These are phyloP conservation scores for Clostera curtula DNA, from an alignment of 2,888 invertebrate genomes.

Conservation along the genomic window DNA sequence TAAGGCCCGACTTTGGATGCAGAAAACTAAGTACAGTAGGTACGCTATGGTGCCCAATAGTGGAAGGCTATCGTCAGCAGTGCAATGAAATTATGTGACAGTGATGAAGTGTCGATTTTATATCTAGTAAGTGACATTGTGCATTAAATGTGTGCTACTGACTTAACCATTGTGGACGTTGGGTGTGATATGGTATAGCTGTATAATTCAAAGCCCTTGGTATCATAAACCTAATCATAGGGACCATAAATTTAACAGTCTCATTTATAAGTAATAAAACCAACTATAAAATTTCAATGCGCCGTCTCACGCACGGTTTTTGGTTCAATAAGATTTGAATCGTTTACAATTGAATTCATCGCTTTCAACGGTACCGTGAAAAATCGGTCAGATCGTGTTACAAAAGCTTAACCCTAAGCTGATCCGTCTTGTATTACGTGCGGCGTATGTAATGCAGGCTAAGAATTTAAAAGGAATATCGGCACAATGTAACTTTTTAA, in stretches of 20 bases:
- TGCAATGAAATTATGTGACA: no score
- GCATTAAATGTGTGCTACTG: no score
- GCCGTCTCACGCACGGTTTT: slow-evolving; percentile 54
- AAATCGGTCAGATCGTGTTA: slow-evolving; percentile 61
- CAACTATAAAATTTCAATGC: slow-evolving; percentile 63
- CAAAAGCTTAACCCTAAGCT: slow-evolving; percentile 34
- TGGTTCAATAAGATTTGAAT: slow-evolving; percentile 58
- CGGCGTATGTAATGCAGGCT: no score
- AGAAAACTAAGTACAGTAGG: no score
- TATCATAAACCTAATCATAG: slow-evolving; percentile 61
- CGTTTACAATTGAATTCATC: slow-evolving; percentile 60
- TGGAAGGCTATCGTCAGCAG: no score
- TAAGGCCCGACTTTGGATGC: no score
- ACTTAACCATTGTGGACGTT: slow-evolving; percentile 29
- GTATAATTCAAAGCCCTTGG: slow-evolving; percentile 38
- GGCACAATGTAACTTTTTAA: no score
- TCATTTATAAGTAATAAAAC: slow-evolving; percentile 68
- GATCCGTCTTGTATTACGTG: no score
- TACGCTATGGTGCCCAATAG: no score
- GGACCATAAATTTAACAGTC: slow-evolving; percentile 64
- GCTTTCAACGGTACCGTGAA: slow-evolving; percentile 51
- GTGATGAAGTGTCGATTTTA: no score
- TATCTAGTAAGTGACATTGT: no score
- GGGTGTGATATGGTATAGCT: slow-evolving; percentile 32
- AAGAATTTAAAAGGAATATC: no score